Conservation (phyloP, 1,140 invertebrate species). For the Tetragnatha versicolor region DNA sequence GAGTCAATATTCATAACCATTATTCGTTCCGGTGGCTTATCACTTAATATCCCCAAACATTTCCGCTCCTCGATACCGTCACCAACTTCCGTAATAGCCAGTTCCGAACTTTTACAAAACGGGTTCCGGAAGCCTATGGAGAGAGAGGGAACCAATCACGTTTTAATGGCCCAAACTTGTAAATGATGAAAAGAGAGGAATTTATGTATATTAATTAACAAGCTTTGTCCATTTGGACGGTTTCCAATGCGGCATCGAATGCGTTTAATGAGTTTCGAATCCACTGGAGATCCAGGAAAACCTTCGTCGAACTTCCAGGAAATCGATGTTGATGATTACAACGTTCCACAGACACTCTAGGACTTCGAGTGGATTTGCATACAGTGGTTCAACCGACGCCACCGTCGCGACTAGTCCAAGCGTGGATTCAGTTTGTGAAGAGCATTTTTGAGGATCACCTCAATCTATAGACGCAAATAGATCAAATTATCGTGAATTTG, state of each 20-base stretch:
- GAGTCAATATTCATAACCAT: too few relatives aligned
- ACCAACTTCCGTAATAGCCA: background rate
- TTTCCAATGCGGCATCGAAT: slow-evolving; percentile 2
- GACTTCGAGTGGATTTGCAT: too few relatives aligned
- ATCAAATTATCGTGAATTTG: too few relatives aligned
- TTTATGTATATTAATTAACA: slow-evolving; percentile 33
- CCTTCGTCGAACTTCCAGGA: background rate
- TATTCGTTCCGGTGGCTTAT: background rate
- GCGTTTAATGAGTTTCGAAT: slow-evolving; percentile 9
- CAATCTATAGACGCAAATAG: too few relatives aligned
- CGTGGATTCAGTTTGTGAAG: too few relatives aligned
- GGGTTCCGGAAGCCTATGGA: too few relatives aligned
- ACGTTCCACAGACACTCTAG: too few relatives aligned
- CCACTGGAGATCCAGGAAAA: slow-evolving; percentile 1
- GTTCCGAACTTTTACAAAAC: background rate
- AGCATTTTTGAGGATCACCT: too few relatives aligned
- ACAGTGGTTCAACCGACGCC: too few relatives aligned
- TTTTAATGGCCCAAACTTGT: slow-evolving; percentile 22
- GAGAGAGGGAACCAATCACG: slow-evolving; percentile 22
- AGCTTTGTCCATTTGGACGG: slow-evolving; percentile 15
- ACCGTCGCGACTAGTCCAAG: too few relatives aligned
- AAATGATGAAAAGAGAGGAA: slow-evolving; percentile 18
- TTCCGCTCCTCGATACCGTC: background rate
- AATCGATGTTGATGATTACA: background rate
- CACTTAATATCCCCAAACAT: background rate